Evolutionary conservation across 2,888 invertebrate genomes (phyloP).

Genomic region (Ectemnius continuus): DNA sequence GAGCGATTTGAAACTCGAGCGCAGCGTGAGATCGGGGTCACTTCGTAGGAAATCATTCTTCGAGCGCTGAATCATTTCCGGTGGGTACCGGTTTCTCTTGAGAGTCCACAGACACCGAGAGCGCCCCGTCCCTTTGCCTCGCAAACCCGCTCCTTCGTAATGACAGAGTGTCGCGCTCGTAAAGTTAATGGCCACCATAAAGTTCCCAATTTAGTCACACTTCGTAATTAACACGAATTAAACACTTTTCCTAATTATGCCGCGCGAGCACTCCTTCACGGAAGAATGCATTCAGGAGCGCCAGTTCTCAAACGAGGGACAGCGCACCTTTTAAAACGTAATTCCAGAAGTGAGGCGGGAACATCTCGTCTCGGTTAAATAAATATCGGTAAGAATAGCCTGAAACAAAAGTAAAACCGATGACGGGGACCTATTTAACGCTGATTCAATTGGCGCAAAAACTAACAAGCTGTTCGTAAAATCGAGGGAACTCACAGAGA

Average conservation of each 20-base stretch:
- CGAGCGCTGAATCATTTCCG: conserved; percentile 50
- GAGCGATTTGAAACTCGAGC: conserved; percentile 6
- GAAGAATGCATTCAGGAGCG: too few relatives aligned
- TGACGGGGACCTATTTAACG: neutral
- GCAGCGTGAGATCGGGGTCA: conserved; percentile 33
- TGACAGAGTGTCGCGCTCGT: conserved; percentile 3
- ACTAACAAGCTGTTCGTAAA: conserved; percentile 29
- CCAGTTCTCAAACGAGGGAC: too few relatives aligned
- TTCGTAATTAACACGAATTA: conserved; percentile 14
- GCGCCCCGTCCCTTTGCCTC: neutral
- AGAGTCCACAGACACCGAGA: conserved; percentile 14
- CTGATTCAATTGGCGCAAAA: conserved; percentile 5
- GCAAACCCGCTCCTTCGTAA: neutral
- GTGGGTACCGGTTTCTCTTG: conserved; percentile 23
- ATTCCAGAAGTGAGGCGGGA: too few relatives aligned
- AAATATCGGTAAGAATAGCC: neutral
- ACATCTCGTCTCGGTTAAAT: neutral
- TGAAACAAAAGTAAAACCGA: too few relatives aligned
- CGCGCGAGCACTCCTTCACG: neutral
- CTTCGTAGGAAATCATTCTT: conserved; percentile 40
- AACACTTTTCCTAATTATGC: conserved; percentile 6
- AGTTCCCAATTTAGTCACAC: conserved; percentile 16
- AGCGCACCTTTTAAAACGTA: too few relatives aligned
- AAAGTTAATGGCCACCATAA: conserved; percentile 29
- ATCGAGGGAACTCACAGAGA: conserved; percentile 41